Base-by-base conservation (phyloP, 2,888 invertebrate species). In the Baronia brevicornis region DNA sequence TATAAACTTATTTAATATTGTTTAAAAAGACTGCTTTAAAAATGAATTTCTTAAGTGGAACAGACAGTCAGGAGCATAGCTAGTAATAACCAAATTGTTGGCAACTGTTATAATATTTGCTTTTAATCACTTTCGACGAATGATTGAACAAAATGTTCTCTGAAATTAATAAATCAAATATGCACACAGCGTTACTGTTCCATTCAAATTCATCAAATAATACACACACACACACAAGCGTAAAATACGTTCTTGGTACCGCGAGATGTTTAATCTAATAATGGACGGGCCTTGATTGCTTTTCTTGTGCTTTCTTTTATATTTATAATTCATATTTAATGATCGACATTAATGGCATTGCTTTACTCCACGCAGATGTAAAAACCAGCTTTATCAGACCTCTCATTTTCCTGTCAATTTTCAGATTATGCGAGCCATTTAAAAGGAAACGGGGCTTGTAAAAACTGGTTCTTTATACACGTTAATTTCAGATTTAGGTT, bases 271-370 rank as follows among this genome's bases (percentile, higher is more conserved):
- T 75, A 75, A 79, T 75, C 71, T 75, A 74, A 77, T 78, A 78
- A 77, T 71, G 64, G 68, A 59, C 57, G 62, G 48, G n/a, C 56
- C 50, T 54, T 75, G 77, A 79, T 79, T 79, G 63, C 79, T 72
- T 77, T 75, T 78, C 74, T 78, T 78, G 46, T 66, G 65, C 71
- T 77, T 78, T 78, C 77, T 75, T 78, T 78, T 69, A 72, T 75
- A 78, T 78, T 80, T 79, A 80, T 82, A 82, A 82, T 80, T 79
- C 72, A 79, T 78, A 78, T 82, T 80, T 82, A 82, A 82, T 82
- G 78, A 82, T 80, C 74, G 68, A 73, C 78, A 71, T 74, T 80
- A 79, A 82, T 77, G 77, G 71, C 63, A 66, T 61, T 69, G 72
- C 70, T 75, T 77, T 68, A 61, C 68, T 68, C 68, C 56, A 51